Evolutionary conservation across 2,797 vertebrate genomes (phyloP).

Genomic region (Masticophis lateralis): DNA sequence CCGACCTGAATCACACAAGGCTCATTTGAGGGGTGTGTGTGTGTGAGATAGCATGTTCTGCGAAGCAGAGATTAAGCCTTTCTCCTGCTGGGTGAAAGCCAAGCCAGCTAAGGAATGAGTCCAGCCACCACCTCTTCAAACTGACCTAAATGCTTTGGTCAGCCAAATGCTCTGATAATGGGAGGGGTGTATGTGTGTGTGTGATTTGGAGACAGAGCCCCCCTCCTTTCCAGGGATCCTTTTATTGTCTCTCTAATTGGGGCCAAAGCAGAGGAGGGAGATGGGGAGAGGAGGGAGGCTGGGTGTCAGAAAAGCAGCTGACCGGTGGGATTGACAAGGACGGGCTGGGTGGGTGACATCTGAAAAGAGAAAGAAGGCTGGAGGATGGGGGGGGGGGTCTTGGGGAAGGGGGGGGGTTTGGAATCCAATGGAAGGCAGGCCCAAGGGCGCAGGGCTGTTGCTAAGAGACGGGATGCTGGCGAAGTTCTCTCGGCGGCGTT

Average conservation of each 20-base stretch:
- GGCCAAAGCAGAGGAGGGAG: not conserved
- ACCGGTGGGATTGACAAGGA: not conserved
- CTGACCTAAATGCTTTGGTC: not conserved
- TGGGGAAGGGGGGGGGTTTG: not conserved
- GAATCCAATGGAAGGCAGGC: slow-evolving; percentile 87
- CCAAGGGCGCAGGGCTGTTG: slow-evolving; percentile 92
- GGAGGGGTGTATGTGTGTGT: not conserved
- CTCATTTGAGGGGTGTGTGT: not conserved
- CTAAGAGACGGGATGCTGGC: slow-evolving; percentile 98
- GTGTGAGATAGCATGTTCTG: not conserved
- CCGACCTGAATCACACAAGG: not conserved
- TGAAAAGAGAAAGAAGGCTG: not conserved
- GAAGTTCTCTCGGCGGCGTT: slow-evolving; percentile 93
- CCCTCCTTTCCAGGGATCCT: not conserved
- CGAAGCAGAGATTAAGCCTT: not conserved
- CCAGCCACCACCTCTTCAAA: not conserved
- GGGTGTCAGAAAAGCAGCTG: not conserved
- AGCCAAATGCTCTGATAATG: not conserved
- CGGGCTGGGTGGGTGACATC: not conserved
- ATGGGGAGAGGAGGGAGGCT: not conserved
- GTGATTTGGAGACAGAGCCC: not conserved
- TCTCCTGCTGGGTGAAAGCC: not conserved
- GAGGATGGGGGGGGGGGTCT: fast-evolving
- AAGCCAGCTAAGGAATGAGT: not conserved
- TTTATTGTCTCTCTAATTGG: not conserved